Base-by-base conservation (phyloP, 2,888 invertebrate genomes). In the Ellobium chinense region DNA sequence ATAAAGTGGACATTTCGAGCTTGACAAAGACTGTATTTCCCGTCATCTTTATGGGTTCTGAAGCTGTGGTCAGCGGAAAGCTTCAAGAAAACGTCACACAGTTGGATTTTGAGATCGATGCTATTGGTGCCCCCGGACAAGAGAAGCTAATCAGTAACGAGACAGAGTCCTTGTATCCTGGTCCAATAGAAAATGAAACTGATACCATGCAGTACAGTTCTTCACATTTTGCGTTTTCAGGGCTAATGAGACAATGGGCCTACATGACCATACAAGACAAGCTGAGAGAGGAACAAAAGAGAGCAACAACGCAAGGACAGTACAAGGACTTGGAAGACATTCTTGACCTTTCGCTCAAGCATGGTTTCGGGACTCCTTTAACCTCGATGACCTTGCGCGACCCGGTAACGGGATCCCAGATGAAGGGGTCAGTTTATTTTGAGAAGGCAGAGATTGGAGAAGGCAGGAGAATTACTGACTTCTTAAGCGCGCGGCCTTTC, bases 211-310 rank as follows among this genome's bases (percentile, higher is more conserved):
- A 62, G 3, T 62, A 24, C 27, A 46, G 18, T 18, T 46, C 18
- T 18, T 7, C 46, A 7, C 9, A 46, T 46, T 12, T 18, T 46
- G 46, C 7, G 9, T 46, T 46, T 46, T 12, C 18, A 4, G 21
- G 4, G 4, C 3, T 5, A n/a, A 56, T 4, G 3, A 29, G 77
- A 54, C 83, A 87, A 3, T 90, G 90, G 90, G 89, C 89, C 0
- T 89, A 87, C 70, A 72, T 88, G n/a, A 86, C 87, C 9, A 89
- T 90, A 31, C 87, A 88, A 62, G 86, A 89, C 56, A 80, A 87
- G 0, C 75, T 89, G 24, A 80, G 87, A 24, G 82, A 87, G 31
- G 84, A 87, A 63, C 75, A 82, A 14, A 81, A 86, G 1, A 74
- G 76, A 0, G 79, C 75, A 18, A 75, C 75, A 3, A 65, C 85